A percentile compares a stretch with the other conserved stretches of the same genome.
These are phyloP conservation scores for Apis mellifera DNA, from an alignment of 1,140 invertebrate species.

Conservation along the genomic window DNA sequence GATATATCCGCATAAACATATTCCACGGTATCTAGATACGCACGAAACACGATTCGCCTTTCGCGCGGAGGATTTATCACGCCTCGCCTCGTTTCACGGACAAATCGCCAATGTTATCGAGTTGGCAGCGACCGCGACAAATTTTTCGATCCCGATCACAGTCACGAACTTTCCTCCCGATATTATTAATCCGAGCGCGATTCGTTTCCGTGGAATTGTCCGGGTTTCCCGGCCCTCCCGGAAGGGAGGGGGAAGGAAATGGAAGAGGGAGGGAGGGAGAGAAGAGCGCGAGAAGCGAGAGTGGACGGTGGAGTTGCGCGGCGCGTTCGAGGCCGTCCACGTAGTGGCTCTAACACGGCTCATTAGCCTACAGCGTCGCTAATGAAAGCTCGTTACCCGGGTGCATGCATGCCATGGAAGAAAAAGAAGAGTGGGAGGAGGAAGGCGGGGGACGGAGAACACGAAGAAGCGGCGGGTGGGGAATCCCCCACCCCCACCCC, in stretches of 20 bases:
- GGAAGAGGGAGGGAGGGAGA: background rate
- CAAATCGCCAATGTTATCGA: slow-evolving; percentile 17
- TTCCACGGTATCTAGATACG: slow-evolving; percentile 52
- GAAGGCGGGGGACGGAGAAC: slow-evolving; percentile 34
- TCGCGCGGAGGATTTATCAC: slow-evolving; percentile 23
- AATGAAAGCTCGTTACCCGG: slow-evolving; percentile 81
- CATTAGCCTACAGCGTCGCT: slow-evolving; percentile 81
- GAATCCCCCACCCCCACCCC: slow-evolving; percentile 26
- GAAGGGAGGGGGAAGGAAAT: background rate
- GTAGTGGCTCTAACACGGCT: slow-evolving; percentile 73
- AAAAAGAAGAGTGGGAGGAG: slow-evolving; percentile 44
- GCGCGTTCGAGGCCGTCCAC: slow-evolving; percentile 57
- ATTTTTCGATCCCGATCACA: background rate
- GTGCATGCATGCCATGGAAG: slow-evolving; percentile 69
- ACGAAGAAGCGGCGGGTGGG: slow-evolving; percentile 41
- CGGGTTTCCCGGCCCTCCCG: background rate
- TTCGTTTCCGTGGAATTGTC: background rate
- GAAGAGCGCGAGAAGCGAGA: background rate
- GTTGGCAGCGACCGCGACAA: background rate
- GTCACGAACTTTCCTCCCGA: background rate
- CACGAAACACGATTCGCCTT: slow-evolving; percentile 33
- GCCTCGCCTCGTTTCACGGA: background rate
- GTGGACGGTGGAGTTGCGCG: background rate
- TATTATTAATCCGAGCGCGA: background rate
- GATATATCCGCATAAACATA: slow-evolving; percentile 48